phyloP scores from a whole-genome alignment of 2,797 vertebrate species.

The Tachyglossus aculeatus region DNA sequence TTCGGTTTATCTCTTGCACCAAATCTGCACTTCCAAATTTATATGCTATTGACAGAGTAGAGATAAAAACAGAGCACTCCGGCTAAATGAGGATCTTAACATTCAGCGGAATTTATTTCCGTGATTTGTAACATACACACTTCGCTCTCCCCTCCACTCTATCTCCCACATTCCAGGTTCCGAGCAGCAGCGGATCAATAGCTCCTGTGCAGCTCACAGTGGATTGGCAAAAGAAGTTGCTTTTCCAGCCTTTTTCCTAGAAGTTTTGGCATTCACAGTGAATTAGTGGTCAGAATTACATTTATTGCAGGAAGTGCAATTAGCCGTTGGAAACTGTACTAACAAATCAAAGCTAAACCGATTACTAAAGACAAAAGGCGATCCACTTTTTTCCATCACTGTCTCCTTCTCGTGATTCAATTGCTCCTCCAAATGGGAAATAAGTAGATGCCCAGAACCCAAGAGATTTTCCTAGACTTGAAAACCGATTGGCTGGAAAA shows the following conservation, averaged over 20 bases:
- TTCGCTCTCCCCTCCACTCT: conserved; percentile 32
- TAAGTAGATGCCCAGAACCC: no score
- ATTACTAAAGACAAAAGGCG: conserved; percentile 45
- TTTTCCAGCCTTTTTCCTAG: conserved; percentile 10
- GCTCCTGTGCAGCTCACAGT: conserved; percentile 29
- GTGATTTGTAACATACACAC: conserved; percentile 41
- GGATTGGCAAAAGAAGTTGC: conserved; percentile 22
- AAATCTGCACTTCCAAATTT: conserved; percentile 61
- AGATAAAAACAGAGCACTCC: conserved; percentile 62
- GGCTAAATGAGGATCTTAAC: conserved; percentile 53
- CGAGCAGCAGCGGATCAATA: conserved; percentile 65
- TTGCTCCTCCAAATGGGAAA: neutral
- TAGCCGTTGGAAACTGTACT: conserved; percentile 42
- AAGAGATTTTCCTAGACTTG: no score
- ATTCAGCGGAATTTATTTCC: conserved; percentile 39
- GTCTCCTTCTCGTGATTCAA: neutral
- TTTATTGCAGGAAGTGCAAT: conserved; percentile 54
- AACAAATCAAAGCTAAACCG: conserved; percentile 58
- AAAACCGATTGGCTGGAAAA: no score
- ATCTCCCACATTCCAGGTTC: conserved; percentile 47
- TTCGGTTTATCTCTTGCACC: conserved; percentile 67
- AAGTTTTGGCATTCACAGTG: conserved; percentile 50
- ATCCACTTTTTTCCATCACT: conserved; percentile 20
- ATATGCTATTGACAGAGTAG: conserved; percentile 63
- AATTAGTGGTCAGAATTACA: conserved; percentile 60